A percentile compares a stretch with the other conserved stretches of the same genome.
Conservation (phyloP, 1,140 invertebrate genomes). For the Zaprionus kolodkinae region DNA sequence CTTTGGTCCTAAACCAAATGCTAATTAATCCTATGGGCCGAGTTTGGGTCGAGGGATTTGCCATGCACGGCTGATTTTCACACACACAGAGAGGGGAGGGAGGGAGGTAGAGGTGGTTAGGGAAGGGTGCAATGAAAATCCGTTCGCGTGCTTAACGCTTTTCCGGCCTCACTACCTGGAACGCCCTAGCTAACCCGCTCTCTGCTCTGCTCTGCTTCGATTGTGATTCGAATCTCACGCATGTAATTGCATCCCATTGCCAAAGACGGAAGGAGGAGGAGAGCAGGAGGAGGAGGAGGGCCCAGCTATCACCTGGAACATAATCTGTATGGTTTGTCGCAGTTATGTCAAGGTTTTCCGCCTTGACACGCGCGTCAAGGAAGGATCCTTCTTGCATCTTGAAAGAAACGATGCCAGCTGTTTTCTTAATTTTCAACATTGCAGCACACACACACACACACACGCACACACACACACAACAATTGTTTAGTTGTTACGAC, state of each 20-base stretch:
- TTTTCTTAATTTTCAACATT: conserved; percentile 52
- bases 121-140: not conserved
- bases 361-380: conserved; percentile 57
- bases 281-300: not conserved
- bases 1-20: conserved; percentile 60
- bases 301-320: conserved; percentile 46
- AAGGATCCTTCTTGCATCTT: conserved; percentile 18
- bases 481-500: conserved; percentile 61
- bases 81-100: conserved; percentile 18
- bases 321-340: conserved; percentile 68
- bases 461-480: not conserved
- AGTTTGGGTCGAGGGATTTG: conserved; percentile 49
- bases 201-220: conserved; percentile 24
- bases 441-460: conserved; percentile 7
- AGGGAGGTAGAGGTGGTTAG: not conserved
- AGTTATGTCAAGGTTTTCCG: conserved; percentile 41
- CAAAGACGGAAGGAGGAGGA: not conserved
- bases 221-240: conserved; percentile 70
- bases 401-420: conserved; percentile 60
- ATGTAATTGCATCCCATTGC: conserved; percentile 67
- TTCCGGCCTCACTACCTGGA: conserved; percentile 26
- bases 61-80: conserved; percentile 69
- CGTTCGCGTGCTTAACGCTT: conserved; percentile 45
- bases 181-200: conserved; percentile 44
- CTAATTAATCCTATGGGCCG: conserved; percentile 72